A percentile compares a stretch with the other conserved stretches of the same genome.
Conservation (phyloP, 2,113 vertebrate species). For the Ondatra zibethicus region DNA sequence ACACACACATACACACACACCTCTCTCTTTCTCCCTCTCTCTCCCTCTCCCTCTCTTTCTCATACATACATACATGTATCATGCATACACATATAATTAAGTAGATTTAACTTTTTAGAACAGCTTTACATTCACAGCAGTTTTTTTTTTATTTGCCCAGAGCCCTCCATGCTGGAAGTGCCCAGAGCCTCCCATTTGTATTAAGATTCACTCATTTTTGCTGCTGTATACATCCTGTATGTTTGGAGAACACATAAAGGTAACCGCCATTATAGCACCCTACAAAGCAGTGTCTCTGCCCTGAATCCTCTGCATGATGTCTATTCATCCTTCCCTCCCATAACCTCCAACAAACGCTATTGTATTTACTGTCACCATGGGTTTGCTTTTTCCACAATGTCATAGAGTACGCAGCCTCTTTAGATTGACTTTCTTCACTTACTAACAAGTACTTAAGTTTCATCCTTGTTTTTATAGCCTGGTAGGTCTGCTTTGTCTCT, state of each 20-base stretch:
- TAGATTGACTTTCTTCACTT: constrained; percentile 19
- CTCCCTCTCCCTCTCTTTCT: neutral
- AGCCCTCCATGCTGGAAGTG: neutral
- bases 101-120: neutral
- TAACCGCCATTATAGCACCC: neutral
- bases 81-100: neutral
- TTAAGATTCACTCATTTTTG: neutral
- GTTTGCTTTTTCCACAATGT: neutral
- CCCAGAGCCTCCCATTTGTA: neutral
- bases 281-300: neutral
- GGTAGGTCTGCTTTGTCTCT: neutral
- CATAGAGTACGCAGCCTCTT: neutral
- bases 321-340: neutral
- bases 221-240: neutral
- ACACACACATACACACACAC: neutral
- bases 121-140: neutral
- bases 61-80: neutral
- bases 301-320: neutral
- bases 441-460: neutral
- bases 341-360: neutral
- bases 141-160: neutral
- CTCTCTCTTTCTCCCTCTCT: neutral
- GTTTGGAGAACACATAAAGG: neutral
- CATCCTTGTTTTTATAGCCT: neutral
- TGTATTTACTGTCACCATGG: neutral